Evolutionary conservation across 1,140 invertebrate species (phyloP).

Genomic region (Copidosoma floridanum): DNA sequence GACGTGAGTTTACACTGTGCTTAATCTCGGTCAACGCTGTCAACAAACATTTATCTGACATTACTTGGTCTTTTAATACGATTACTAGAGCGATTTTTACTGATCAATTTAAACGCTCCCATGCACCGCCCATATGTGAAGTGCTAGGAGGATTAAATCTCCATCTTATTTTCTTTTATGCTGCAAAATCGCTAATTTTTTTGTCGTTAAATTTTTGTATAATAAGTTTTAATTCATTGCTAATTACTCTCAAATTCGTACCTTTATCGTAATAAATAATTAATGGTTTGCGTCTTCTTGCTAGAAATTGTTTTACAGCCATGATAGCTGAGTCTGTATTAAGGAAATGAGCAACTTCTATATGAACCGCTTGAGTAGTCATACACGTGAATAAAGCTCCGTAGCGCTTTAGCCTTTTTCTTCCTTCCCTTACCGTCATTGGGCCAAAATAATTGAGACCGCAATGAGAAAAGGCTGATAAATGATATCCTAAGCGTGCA

Average conservation of each 20-base stretch:
- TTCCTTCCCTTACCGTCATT: no score
- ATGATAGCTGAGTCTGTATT: slow-evolving; percentile 34
- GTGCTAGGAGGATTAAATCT: slow-evolving; percentile 12
- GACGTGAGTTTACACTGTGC: slow-evolving; percentile 24
- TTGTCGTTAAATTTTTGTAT: not conserved
- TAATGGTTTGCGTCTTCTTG: slow-evolving; percentile 21
- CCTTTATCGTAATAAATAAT: slow-evolving; percentile 35
- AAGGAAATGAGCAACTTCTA: slow-evolving; percentile 31
- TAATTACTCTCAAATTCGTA: no score
- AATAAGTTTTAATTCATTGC: no score
- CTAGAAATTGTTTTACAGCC: slow-evolving; percentile 32
- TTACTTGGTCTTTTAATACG: no score
- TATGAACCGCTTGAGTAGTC: slow-evolving; percentile 31
- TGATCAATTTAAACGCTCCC: not conserved
- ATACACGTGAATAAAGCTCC: slow-evolving; percentile 42
- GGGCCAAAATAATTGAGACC: no score
- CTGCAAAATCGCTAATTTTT: not conserved
- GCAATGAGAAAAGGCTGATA: slow-evolving; percentile 33
- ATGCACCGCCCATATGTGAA: slow-evolving; percentile 15
- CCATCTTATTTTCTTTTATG: not conserved
- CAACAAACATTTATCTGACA: not conserved
- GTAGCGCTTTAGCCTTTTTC: no score
- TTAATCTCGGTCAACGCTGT: slow-evolving; percentile 11
- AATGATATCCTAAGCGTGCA: slow-evolving; percentile 10
- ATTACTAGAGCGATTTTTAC: no score